These are phyloP conservation scores for Orius insidiosus DNA, from an alignment of 1,140 invertebrate species.

Conservation along the genomic window DNA sequence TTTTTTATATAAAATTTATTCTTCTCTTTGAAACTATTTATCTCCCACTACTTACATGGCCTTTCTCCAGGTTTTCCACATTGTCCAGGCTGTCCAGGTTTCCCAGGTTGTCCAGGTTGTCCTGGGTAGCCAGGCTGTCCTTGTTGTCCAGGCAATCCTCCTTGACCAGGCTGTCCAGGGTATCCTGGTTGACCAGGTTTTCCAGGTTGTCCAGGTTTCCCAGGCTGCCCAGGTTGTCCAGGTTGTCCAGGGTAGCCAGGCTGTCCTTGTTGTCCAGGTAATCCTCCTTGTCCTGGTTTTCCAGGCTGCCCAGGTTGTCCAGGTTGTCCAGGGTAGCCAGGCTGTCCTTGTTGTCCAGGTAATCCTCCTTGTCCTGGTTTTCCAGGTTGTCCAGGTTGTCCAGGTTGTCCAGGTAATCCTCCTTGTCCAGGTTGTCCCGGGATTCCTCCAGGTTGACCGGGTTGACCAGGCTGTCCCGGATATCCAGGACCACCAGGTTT, in stretches of 20 bases:
- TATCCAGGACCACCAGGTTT: slow-evolving; percentile 12
- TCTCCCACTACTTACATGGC: too few species aligned
- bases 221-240: slow-evolving; percentile 12
- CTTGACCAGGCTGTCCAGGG: slow-evolving; percentile 16
- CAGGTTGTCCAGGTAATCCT: slow-evolving; percentile 11
- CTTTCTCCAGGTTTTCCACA: too few species aligned
- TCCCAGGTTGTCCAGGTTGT: slow-evolving; percentile 11
- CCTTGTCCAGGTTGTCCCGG: slow-evolving; percentile 17
- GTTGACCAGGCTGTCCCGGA: slow-evolving; percentile 20
- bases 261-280: slow-evolving; percentile 16
- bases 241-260: slow-evolving; percentile 16
- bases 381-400: slow-evolving; percentile 16
- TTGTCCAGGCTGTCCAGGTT: slow-evolving; percentile 15
- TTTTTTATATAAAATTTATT: too few species aligned
- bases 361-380: slow-evolving; percentile 12
- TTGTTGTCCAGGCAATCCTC: slow-evolving; percentile 12
- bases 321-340: slow-evolving; percentile 17
- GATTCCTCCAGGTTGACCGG: slow-evolving; percentile 21
- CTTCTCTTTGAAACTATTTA: too few species aligned
- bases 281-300: slow-evolving; percentile 17
- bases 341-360: slow-evolving; percentile 18
- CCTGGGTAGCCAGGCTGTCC: slow-evolving; percentile 16
- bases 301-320: slow-evolving; percentile 18
- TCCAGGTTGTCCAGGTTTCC: slow-evolving; percentile 14
- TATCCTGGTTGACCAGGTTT: slow-evolving; percentile 12